phyloP scores from a whole-genome alignment of 2,888 invertebrate genomes.

The Bellardia bayeri region DNA sequence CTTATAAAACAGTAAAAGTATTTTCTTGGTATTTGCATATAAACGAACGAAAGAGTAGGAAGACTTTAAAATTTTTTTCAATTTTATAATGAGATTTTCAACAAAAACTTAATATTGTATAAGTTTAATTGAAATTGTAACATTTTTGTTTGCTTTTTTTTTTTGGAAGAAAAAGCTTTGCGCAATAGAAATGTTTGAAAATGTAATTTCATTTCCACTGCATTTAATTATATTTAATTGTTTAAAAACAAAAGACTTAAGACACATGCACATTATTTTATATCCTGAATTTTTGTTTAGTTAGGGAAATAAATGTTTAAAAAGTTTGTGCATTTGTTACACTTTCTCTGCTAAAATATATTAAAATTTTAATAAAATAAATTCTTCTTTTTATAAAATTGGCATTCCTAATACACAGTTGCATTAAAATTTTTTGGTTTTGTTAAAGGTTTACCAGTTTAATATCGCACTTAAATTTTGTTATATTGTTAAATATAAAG shows the following conservation, averaged over 20 bases:
- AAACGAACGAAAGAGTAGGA: constrained; percentile 1
- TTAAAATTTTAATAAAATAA: neutral
- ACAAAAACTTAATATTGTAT: neutral
- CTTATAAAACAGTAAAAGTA: constrained; percentile 42
- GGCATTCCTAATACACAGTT: neutral
- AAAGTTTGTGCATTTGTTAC: neutral
- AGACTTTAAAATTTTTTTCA: neutral
- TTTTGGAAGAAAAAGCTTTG: neutral
- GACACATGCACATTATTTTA: constrained; percentile 8
- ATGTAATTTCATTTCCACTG: neutral
- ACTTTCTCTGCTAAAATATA: constrained; percentile 13
- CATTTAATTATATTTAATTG: constrained; percentile 16
- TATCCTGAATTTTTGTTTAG: constrained; percentile 11
- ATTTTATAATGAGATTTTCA: neutral
- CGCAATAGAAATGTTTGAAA: neutral
- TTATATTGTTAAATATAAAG: too few relatives aligned
- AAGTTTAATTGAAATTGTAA: constrained; percentile 22
- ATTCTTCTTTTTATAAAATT: neutral
- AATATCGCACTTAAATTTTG: too few relatives aligned
- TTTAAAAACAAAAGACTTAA: constrained; percentile 51
- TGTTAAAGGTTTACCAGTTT: too few relatives aligned
- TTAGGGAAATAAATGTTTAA: constrained; percentile 22
- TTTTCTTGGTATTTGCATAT: constrained; percentile 20
- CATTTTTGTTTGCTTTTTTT: neutral
- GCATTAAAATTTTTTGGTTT: too few relatives aligned